Conservation (phyloP, 1,140 invertebrate species). For the Panonychus citri region DNA sequence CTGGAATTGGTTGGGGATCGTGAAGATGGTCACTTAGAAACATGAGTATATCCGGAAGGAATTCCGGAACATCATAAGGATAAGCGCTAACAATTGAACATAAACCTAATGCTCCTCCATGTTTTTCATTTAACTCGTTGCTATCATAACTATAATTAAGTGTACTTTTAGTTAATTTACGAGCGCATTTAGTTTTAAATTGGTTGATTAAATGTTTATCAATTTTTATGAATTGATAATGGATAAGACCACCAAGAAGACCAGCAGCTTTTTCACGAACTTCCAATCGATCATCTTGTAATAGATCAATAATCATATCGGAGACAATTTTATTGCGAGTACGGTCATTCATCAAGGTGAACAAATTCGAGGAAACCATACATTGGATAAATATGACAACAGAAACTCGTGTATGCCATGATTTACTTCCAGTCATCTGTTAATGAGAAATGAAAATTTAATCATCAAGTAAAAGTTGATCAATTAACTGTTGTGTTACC, state of each 20-base stretch:
- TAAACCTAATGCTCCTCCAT: constrained; percentile 63
- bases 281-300: constrained; percentile 45
- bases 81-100: constrained; percentile 65
- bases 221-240: constrained; percentile 46
- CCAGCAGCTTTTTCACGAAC: constrained; percentile 53
- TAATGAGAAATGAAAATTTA: neutral
- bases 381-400: constrained; percentile 51
- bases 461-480: too few relatives aligned
- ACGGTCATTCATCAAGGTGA: constrained; percentile 34
- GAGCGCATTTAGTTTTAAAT: constrained; percentile 13
- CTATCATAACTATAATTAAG: constrained; percentile 15
- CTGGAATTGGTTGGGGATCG: constrained; percentile 74
- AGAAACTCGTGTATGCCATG: constrained; percentile 50
- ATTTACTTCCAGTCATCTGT: constrained; percentile 24
- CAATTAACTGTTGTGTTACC: constrained; percentile 2
- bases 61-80: constrained; percentile 68
- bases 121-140: constrained; percentile 27
- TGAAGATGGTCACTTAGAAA: constrained; percentile 50
- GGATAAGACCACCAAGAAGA: constrained; percentile 59
- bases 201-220: constrained; percentile 21
- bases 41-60: constrained; percentile 55
- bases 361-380: constrained; percentile 59
- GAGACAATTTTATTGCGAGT: constrained; percentile 22
- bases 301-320: constrained; percentile 23
- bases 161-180: constrained; percentile 20